Percentiles rank a stretch among this genome's conserved stretches.
Conservation (phyloP, 2,113 vertebrate species). For the Sardina pilchardus region DNA sequence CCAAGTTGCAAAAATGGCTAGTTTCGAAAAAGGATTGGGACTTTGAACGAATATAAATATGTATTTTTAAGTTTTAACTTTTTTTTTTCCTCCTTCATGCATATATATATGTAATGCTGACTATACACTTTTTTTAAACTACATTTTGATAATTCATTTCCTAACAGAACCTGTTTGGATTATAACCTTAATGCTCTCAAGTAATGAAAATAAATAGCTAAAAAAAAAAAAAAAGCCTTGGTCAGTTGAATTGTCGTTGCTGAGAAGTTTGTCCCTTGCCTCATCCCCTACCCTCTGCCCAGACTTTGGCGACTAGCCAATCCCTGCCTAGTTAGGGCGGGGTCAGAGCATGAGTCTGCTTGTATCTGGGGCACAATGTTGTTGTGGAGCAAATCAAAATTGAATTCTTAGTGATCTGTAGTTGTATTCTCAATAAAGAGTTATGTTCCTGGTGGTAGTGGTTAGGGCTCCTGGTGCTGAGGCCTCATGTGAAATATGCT, state of each 20-base stretch:
- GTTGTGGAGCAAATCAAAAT: no score
- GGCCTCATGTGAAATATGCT: no score
- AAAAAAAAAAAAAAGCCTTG: slow-evolving; percentile 42
- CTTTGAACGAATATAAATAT: slow-evolving; percentile 61
- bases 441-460: not conserved
- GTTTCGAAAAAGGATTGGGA: slow-evolving; percentile 39
- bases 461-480: not conserved
- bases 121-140: slow-evolving; percentile 78
- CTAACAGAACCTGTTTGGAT: slow-evolving; percentile 76
- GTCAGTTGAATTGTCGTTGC: slow-evolving; percentile 42
- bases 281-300: not conserved
- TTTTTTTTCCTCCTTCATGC: slow-evolving; percentile 43
- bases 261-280: not conserved
- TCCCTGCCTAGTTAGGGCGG: no score
- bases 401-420: no score
- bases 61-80: slow-evolving; percentile 54
- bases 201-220: slow-evolving; percentile 75
- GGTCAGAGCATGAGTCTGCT: no score
- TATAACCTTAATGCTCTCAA: slow-evolving; percentile 76
- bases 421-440: no score
- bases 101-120: slow-evolving; percentile 69
- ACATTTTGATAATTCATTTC: slow-evolving; percentile 80
- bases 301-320: no score
- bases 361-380: no score
- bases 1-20: slow-evolving; percentile 30